phyloP scores from a whole-genome alignment of 2,888 invertebrate species.

The Troides aeacus region DNA sequence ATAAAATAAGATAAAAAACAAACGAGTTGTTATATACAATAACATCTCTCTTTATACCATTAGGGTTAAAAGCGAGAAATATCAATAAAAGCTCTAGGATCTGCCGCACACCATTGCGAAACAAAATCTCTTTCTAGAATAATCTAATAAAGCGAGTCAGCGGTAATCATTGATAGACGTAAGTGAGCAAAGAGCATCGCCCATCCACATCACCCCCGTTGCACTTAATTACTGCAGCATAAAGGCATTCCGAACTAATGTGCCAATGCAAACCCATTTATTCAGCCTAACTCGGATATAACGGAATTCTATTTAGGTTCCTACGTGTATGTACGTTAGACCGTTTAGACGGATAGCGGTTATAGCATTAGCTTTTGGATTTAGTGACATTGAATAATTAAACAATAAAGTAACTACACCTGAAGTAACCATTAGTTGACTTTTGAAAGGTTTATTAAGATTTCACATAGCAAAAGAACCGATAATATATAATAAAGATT shows the following conservation, averaged over 20 bases:
- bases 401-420: not conserved
- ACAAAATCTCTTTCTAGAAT: slow-evolving; percentile 9
- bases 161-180: slow-evolving; percentile 20
- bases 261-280: slow-evolving; percentile 27
- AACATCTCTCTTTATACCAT: not conserved
- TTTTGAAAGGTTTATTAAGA: not conserved
- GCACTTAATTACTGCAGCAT: slow-evolving; percentile 27
- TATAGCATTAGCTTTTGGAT: slow-evolving; percentile 13
- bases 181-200: slow-evolving; percentile 23
- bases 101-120: not conserved
- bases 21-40: not conserved
- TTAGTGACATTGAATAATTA: slow-evolving; percentile 12
- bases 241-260: slow-evolving; percentile 29
- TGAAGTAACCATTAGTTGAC: not conserved
- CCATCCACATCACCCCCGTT: slow-evolving; percentile 23
- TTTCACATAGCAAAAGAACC: too few relatives aligned
- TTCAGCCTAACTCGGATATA: slow-evolving; percentile 12
- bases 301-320: slow-evolving; percentile 26
- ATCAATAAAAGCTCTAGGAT: not conserved
- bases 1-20: not conserved
- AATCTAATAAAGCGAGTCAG: slow-evolving; percentile 27
- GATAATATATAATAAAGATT: too few relatives aligned
- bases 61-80: not conserved
- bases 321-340: slow-evolving; percentile 6
- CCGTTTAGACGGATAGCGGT: slow-evolving; percentile 11